Percentiles rank a stretch among this genome's conserved stretches.
These are phyloP conservation scores for Euphonia xanthogaster DNA, from an alignment of 2,797 vertebrate species.

Conservation along the genomic window DNA sequence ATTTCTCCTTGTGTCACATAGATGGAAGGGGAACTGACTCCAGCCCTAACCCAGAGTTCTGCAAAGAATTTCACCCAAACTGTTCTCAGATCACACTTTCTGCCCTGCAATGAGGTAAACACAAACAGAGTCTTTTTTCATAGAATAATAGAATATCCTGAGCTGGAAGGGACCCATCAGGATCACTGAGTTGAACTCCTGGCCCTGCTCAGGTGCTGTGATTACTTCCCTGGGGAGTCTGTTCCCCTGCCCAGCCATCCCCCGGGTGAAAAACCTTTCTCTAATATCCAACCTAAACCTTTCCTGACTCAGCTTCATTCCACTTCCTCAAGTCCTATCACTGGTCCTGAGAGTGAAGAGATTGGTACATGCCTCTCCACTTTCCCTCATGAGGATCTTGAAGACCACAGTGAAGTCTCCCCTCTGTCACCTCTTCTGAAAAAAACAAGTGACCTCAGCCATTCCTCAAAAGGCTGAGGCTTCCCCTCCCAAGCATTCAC, in stretches of 20 bases:
- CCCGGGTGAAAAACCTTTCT: background rate
- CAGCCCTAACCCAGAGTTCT: background rate
- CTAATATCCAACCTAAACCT: background rate
- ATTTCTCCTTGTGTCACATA: background rate
- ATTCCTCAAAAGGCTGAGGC: too few species aligned
- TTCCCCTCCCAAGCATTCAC: background rate
- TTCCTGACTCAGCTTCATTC: background rate
- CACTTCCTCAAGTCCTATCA: background rate
- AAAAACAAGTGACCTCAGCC: background rate
- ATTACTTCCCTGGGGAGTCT: background rate
- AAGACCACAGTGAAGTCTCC: background rate
- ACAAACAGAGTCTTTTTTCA: background rate
- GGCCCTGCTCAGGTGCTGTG: background rate
- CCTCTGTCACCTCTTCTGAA: background rate
- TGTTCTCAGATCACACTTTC: background rate
- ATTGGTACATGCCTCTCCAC: accelerated
- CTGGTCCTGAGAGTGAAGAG: background rate
- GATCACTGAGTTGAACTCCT: background rate
- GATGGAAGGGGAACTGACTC: background rate
- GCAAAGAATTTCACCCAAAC: background rate
- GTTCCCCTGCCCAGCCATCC: background rate
- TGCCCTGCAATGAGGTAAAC: background rate
- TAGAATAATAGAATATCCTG: background rate
- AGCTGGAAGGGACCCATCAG: background rate
- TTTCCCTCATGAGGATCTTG: background rate